Evolutionary conservation across 2,797 vertebrate species (phyloP).

Genomic region (Arctocebus calabarensis): DNA sequence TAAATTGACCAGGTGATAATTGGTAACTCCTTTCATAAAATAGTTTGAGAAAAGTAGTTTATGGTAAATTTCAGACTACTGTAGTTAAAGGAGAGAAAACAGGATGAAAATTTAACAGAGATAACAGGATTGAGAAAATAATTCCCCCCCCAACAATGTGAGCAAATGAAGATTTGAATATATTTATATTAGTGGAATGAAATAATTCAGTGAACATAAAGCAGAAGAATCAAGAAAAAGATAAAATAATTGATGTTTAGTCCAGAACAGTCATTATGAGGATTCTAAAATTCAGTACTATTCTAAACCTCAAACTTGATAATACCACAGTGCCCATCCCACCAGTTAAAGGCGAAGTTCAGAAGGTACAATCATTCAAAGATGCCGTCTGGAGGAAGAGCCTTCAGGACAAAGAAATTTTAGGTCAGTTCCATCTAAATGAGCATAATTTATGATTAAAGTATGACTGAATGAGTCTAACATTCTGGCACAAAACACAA

Average conservation of each 20-base stretch:
- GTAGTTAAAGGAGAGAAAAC: not conserved
- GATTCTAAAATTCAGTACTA: not conserved
- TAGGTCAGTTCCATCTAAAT: not conserved
- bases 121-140: not conserved
- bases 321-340: not conserved
- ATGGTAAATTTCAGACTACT: not conserved
- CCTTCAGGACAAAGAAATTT: not conserved
- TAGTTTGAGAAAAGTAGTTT: not conserved
- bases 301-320: not conserved
- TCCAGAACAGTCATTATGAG: not conserved
- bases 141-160: not conserved
- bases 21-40: not conserved
- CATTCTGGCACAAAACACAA: not conserved
- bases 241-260: not conserved
- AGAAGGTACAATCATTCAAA: not conserved
- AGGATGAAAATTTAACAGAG: not conserved
- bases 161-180: not conserved
- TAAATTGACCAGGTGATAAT: not conserved
- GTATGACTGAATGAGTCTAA: not conserved
- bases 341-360: not conserved
- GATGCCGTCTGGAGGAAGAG: not conserved
- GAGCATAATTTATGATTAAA: not conserved
- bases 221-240: constrained; percentile 2
- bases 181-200: not conserved
- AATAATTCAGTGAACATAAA: not conserved